These are phyloP conservation scores for Drosophila meridiana DNA, from an alignment of 2,888 invertebrate genomes.

Conservation along the genomic window DNA sequence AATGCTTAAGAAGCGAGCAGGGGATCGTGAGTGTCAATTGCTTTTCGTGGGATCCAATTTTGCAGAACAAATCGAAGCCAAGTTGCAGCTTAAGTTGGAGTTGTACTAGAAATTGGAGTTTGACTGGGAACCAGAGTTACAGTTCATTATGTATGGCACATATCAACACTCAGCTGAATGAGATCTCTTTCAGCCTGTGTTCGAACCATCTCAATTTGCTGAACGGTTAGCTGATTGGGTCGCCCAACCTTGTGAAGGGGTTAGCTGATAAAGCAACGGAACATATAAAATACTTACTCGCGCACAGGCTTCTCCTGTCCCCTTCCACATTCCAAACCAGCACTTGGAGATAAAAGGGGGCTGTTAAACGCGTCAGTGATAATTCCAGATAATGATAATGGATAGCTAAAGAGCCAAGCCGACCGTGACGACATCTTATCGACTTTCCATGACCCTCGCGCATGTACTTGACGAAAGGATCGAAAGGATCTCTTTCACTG, in stretches of 20 bases:
- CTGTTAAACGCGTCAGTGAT: constrained; percentile 54
- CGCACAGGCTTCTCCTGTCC: not conserved
- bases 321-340: not conserved
- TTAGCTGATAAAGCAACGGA: constrained; percentile 45
- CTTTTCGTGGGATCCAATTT: constrained; percentile 50
- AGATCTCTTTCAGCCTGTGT: constrained; percentile 13
- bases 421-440: constrained; percentile 40
- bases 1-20: constrained; percentile 65
- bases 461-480: not conserved
- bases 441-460: constrained; percentile 38
- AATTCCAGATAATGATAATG: constrained; percentile 56
- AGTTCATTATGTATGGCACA: constrained; percentile 11
- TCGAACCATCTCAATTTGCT: constrained; percentile 9
- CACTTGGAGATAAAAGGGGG: constrained; percentile 32
- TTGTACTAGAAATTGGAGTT: not conserved
- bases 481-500: constrained; percentile 29
- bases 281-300: not conserved
- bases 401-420: constrained; percentile 46
- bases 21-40: constrained; percentile 59
- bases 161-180: constrained; percentile 45
- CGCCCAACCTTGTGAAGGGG: constrained; percentile 56
- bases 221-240: constrained; percentile 36
- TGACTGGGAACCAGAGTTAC: no score
- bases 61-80: constrained; percentile 15
- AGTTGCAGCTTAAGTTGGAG: not conserved